phyloP scores from a whole-genome alignment of 2,113 vertebrate species.

The Condylura cristata region DNA sequence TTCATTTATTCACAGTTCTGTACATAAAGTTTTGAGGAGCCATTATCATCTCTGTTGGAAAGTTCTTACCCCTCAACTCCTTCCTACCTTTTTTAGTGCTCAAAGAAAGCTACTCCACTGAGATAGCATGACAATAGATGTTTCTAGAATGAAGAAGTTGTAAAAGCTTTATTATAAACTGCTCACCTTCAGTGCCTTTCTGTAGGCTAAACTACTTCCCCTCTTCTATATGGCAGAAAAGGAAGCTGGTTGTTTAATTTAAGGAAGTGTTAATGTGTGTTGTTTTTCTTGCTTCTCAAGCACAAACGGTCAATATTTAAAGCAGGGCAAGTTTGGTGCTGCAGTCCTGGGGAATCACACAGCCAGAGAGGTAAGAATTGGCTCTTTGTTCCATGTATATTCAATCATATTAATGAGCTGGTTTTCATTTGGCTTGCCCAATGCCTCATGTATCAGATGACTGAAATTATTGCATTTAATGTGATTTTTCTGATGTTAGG shows the following conservation, averaged over 20 bases:
- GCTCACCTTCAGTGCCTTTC: background rate
- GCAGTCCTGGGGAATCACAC: conserved; percentile 93
- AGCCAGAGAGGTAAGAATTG: conserved; percentile 91
- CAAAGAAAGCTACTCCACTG: background rate
- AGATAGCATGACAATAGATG: background rate
- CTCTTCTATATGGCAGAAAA: background rate
- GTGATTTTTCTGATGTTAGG: background rate
- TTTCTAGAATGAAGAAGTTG: background rate
- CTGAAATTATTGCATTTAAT: background rate
- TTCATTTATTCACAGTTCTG: background rate
- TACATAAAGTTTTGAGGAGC: background rate
- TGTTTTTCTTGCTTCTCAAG: conserved; percentile 82
- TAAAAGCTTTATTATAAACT: conserved; percentile 41
- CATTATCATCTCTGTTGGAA: background rate
- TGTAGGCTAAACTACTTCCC: background rate
- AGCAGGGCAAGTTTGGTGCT: conserved; percentile 97
- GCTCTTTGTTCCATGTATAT: background rate
- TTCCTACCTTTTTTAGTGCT: conserved; percentile 1
- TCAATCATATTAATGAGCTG: background rate
- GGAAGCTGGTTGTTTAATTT: conserved; percentile 23
- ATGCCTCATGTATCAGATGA: background rate
- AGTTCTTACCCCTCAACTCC: background rate
- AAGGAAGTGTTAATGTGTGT: conserved; percentile 66
- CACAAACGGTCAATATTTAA: conserved; percentile 93
- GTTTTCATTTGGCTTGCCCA: background rate